Conservation (phyloP, 2,113 vertebrate species). For the Mastomys natalensis region DNA sequence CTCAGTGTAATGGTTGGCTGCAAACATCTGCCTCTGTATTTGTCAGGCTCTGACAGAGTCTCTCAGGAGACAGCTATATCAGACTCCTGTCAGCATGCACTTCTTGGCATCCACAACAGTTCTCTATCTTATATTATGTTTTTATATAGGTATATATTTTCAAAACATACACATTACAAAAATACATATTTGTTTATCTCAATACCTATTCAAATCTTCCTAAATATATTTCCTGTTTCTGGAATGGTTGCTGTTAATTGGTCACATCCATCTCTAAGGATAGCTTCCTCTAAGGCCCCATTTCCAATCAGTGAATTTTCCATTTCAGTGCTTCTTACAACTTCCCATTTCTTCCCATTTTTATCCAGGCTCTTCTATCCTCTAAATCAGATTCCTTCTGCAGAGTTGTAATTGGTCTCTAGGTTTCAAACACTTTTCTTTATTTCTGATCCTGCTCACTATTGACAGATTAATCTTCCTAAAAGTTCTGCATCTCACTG, state of each 20-base stretch:
- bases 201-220: background rate
- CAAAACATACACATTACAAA: background rate
- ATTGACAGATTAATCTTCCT: constrained; percentile 59
- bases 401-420: constrained; percentile 60
- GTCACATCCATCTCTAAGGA: background rate
- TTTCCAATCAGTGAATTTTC: constrained; percentile 63
- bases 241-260: constrained; percentile 18
- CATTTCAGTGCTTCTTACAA: constrained; percentile 57
- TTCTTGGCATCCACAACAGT: background rate
- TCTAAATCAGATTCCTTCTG: constrained; percentile 46
- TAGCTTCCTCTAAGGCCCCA: constrained; percentile 38
- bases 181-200: background rate
- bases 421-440: constrained; percentile 53
- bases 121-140: constrained; percentile 21
- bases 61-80: no score
- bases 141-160: constrained; percentile 21
- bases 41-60: no score
- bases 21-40: no score
- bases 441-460: constrained; percentile 49
- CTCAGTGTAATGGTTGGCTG: no score
- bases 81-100: no score
- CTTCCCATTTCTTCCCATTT: constrained; percentile 59
- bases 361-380: constrained; percentile 17
- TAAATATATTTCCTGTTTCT: constrained; percentile 15
- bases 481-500: background rate